Conservation (phyloP, 2,888 invertebrate genomes). For the Frankliniella intonsa region DNA sequence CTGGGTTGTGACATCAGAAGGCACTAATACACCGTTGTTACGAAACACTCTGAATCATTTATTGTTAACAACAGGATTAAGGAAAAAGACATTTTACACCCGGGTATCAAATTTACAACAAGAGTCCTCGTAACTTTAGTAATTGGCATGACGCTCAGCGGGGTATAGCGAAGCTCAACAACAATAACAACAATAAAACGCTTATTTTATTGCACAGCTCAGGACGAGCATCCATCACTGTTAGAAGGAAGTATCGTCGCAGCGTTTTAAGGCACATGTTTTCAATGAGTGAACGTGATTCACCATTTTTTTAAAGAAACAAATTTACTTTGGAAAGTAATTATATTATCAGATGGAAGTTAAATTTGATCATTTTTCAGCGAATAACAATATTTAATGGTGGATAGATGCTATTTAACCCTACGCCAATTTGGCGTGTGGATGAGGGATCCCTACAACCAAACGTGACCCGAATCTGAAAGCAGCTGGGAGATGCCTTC, state of each 20-base stretch:
- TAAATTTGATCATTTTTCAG: too few relatives aligned
- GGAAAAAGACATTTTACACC: neutral
- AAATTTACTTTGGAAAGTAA: too few relatives aligned
- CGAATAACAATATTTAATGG: too few relatives aligned
- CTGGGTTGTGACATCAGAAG: neutral
- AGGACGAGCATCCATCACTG: neutral
- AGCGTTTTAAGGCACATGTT: constrained; percentile 19
- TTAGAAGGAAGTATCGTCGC: neutral
- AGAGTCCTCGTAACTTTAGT: constrained; percentile 4
- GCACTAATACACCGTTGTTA: neutral
- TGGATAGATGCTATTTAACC: too few relatives aligned
- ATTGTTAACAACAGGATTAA: constrained; percentile 14
- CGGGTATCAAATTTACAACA: constrained; percentile 24
- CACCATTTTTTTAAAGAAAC: too few relatives aligned
- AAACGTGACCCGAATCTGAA: neutral
- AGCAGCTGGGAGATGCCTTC: too few relatives aligned
- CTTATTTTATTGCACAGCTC: neutral
- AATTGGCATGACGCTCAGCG: neutral
- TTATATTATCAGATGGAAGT: too few relatives aligned
- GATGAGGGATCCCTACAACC: too few relatives aligned
- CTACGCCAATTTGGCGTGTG: too few relatives aligned
- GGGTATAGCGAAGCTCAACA: neutral
- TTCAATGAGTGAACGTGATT: neutral
- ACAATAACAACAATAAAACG: constrained; percentile 19
- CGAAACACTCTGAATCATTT: constrained; percentile 19